A percentile compares a stretch with the other conserved stretches of the same genome.
These are phyloP conservation scores for Mesembrinibis cayennensis DNA, from an alignment of 2,113 vertebrate species.

Conservation along the genomic window DNA sequence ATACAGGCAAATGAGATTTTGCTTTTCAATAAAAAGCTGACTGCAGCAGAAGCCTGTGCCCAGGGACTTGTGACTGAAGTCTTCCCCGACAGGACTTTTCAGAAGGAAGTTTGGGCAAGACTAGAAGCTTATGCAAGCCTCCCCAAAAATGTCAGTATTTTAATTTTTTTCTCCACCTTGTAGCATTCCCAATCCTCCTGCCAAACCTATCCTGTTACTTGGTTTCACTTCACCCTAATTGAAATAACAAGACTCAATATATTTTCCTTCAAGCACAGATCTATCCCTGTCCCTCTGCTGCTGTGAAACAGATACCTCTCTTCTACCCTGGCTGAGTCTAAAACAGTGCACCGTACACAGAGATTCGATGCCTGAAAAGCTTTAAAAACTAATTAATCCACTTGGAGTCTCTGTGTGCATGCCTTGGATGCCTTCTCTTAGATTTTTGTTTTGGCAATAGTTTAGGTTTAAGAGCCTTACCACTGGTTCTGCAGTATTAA, in stretches of 20 bases:
- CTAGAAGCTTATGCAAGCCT: constrained; percentile 81
- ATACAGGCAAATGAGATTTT: constrained; percentile 88
- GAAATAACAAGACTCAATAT: neutral
- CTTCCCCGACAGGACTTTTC: constrained; percentile 87
- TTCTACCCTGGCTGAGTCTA: neutral
- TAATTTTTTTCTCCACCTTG: neutral
- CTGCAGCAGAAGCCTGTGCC: constrained; percentile 84
- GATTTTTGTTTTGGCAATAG: neutral
- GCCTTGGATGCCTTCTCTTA: neutral
- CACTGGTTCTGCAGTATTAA: neutral
- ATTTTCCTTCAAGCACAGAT: neutral
- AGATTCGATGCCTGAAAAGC: neutral
- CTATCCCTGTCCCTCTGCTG: neutral
- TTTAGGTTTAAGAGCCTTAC: neutral
- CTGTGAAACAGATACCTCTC: neutral
- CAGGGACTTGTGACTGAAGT: constrained; percentile 88
- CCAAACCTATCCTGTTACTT: neutral
- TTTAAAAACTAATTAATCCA: neutral
- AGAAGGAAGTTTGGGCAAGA: constrained; percentile 86
- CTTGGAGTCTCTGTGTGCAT: neutral
- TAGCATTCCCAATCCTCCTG: neutral
- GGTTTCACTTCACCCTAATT: neutral
- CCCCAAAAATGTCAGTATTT: constrained; percentile 82
- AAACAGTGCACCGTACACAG: neutral
- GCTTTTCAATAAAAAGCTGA: constrained; percentile 90